These are phyloP conservation scores for Crossocerus cetratus DNA, from an alignment of 2,888 invertebrate genomes.

Conservation along the genomic window DNA sequence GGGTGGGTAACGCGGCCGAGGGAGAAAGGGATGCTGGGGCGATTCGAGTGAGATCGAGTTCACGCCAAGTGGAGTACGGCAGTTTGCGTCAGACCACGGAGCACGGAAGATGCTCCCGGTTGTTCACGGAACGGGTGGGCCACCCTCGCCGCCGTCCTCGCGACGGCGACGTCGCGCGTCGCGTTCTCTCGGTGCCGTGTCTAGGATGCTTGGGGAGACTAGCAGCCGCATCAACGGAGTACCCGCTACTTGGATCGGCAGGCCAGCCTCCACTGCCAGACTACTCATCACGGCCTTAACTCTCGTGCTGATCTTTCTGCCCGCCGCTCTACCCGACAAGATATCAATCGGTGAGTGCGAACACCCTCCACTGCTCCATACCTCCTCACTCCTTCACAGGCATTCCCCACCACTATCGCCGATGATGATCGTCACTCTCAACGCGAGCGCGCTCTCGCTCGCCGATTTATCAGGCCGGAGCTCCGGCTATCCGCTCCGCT, in stretches of 20 bases:
- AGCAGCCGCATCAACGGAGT: conserved; percentile 5
- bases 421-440: not conserved
- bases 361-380: not conserved
- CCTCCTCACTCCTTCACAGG: not conserved
- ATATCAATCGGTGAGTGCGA: conserved; percentile 68
- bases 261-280: conserved; percentile 41
- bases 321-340: conserved; percentile 63
- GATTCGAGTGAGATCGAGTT: conserved; percentile 68
- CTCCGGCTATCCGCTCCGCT: too few species aligned
- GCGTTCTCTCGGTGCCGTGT: conserved; percentile 49
- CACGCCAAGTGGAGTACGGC: conserved; percentile 67
- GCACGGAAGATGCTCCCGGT: conserved; percentile 73
- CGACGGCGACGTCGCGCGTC: conserved; percentile 53
- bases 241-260: conserved; percentile 25
- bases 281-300: conserved; percentile 49
- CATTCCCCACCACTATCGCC: too few species aligned
- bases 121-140: conserved; percentile 66
- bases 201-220: conserved; percentile 22
- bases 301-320: conserved; percentile 56
- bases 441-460: not conserved
- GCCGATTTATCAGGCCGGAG: not conserved
- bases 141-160: conserved; percentile 51
- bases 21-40: conserved; percentile 67
- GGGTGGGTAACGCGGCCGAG: conserved; percentile 7
- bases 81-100: conserved; percentile 76